Evolutionary conservation across 2,888 invertebrate genomes (phyloP).

Genomic region (Catocala sponsa): DNA sequence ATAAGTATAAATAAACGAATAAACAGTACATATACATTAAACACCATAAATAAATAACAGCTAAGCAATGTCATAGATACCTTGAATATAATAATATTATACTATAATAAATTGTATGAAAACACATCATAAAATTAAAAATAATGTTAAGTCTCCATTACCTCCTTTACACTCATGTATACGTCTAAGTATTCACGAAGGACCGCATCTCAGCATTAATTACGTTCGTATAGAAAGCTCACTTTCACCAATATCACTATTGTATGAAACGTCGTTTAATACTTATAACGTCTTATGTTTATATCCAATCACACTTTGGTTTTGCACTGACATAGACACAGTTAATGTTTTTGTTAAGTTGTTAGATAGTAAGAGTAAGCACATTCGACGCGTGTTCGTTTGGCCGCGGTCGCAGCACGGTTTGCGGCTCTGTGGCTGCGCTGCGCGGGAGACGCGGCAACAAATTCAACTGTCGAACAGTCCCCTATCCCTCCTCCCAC

Average conservation of each 20-base stretch:
- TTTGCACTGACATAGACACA: constrained; percentile 31
- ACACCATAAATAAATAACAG: too few species aligned
- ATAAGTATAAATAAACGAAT: too few species aligned
- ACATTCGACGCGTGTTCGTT: constrained; percentile 33
- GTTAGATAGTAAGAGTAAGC: constrained; percentile 19
- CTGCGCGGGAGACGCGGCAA: constrained; percentile 50
- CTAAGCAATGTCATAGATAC: too few species aligned
- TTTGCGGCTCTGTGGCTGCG: constrained; percentile 40
- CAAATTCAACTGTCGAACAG: constrained; percentile 56
- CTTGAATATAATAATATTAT: too few species aligned
- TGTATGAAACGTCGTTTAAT: constrained; percentile 23
- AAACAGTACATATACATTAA: too few species aligned
- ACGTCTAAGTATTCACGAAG: constrained; percentile 74
- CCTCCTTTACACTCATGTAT: constrained; percentile 81
- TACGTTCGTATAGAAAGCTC: constrained; percentile 66
- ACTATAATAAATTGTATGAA: too few species aligned
- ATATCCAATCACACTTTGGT: constrained; percentile 49
- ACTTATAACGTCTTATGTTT: constrained; percentile 26
- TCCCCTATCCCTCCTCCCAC: constrained; percentile 59
- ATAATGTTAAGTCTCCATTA: constrained; percentile 44
- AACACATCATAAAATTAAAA: too few species aligned
- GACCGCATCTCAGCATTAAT: constrained; percentile 76
- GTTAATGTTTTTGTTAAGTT: constrained; percentile 31
- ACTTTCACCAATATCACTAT: constrained; percentile 78
- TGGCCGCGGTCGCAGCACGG: constrained; percentile 40